Conservation (phyloP, 2,888 invertebrate genomes). For the Teleogryllus oceanicus region DNA sequence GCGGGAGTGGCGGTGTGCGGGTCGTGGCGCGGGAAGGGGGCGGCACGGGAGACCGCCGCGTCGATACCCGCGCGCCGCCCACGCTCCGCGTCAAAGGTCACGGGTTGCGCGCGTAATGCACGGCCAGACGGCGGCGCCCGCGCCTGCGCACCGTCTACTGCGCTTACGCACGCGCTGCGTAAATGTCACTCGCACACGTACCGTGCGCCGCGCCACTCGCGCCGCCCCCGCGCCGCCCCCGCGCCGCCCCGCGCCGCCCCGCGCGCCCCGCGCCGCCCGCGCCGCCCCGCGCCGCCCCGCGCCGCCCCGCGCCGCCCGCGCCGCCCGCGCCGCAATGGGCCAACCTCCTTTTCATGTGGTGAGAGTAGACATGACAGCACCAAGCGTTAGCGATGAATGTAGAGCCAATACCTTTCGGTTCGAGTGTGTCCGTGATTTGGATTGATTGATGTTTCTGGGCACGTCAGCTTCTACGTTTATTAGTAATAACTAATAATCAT, state of each 20-base stretch:
- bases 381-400: too few species aligned
- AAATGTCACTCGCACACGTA: not conserved
- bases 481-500: too few species aligned
- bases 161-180: slow-evolving; percentile 19
- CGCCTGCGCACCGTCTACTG: not conserved
- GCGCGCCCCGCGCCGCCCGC: not conserved
- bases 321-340: too few species aligned
- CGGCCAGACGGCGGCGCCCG: not conserved
- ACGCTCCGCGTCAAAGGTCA: slow-evolving; percentile 21
- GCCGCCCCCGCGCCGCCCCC: not conserved
- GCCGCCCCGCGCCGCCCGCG: not conserved
- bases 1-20: not conserved
- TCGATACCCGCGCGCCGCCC: slow-evolving; percentile 18
- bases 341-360: too few species aligned
- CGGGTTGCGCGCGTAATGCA: slow-evolving; percentile 18
- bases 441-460: too few species aligned
- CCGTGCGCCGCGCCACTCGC: not conserved
- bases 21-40: not conserved
- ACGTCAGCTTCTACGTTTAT: too few species aligned
- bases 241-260: not conserved
- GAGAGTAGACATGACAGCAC: too few species aligned
- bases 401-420: too few species aligned
- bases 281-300: not conserved
- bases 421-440: too few species aligned
- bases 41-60: not conserved